Evolutionary conservation across 23 tunicate genomes (phyloP).

Genomic region (Corella eumyota): DNA sequence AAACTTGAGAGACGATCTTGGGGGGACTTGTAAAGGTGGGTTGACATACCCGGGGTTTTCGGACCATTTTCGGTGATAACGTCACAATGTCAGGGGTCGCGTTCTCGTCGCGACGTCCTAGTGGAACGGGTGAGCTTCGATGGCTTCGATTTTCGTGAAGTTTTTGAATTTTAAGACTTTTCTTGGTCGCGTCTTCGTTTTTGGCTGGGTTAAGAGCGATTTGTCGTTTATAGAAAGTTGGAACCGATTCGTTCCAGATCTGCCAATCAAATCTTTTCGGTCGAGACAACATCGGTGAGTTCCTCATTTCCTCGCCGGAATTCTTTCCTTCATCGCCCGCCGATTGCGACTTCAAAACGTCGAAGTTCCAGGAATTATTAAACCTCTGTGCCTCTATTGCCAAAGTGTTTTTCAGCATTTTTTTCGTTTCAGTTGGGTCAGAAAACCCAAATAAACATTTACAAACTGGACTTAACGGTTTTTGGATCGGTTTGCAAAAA

Average conservation of each 20-base stretch:
- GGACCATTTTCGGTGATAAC: too few relatives aligned
- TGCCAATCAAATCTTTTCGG: slow-evolving; percentile 5
- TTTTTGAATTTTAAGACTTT: background rate
- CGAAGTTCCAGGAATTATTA: slow-evolving; percentile 4
- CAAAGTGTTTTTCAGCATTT: background rate
- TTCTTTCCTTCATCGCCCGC: background rate
- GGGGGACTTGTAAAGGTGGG: slow-evolving; percentile 3
- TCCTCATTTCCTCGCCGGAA: too few relatives aligned
- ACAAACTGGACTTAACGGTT: slow-evolving; percentile 4
- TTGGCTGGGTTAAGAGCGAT: background rate
- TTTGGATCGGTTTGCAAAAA: background rate
- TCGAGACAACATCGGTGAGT: background rate
- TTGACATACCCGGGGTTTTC: background rate
- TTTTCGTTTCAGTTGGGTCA: slow-evolving; percentile 1
- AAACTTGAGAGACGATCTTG: too few relatives aligned
- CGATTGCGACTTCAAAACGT: background rate
- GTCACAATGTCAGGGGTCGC: too few relatives aligned
- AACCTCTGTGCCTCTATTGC: background rate
- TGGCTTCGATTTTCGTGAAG: background rate
- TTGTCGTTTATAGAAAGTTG: background rate
- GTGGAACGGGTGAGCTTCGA: background rate
- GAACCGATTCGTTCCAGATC: background rate
- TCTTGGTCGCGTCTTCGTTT: background rate
- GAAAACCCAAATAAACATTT: background rate
- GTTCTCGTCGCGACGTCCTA: slow-evolving; percentile 6